Base-by-base conservation (phyloP, 2,797 vertebrate genomes). In the Aldrovandia affinis region DNA sequence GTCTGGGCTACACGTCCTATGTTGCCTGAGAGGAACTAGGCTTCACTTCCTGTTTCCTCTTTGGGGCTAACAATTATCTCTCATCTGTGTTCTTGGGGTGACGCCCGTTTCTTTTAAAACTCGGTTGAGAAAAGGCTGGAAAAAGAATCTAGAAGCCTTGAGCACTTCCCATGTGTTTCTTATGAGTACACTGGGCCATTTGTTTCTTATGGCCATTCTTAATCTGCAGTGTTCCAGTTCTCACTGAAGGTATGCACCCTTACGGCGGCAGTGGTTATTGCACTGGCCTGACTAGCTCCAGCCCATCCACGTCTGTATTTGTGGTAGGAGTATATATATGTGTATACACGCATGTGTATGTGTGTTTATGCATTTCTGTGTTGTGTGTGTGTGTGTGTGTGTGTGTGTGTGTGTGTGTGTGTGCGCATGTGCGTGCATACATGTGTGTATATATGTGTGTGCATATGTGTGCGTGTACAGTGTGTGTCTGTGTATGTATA, bases 1-100 rank as follows among this genome's bases (percentile, higher is more conserved):
- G 96, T 96, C 96, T 97, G 95, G 95, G 95, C 93, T 92, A 85
- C 89, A 93, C 94, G 94, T 96, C 94, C 94, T 92, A 92, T 90
- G 93, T 94, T 91, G 94, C 92, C 86, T 85, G 86, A 83, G 91
- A 92, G 96, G 94, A 96, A 94, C 93, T 89, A 87, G 80, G 87
- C 92, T 87, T 95, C 93, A 93, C 93, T 96, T 97, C 96, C 96
- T 94, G 94, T 93, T 95, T 92, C 93, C 94, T 91, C 92, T 87
- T 90, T 92, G 81, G 33, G 85, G 83, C 81, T 88, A 88, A 89
- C 93, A 86, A 88, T 80, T 68, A 94, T 91, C 91, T 89, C 89
- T 80, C 8, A 86, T 86, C 88, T 92, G 92, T 86, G 86, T 88
- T 83, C 86, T 93, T 2, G 3, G 65, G 89, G 88, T 91, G 88